Conservation (phyloP, 2,888 invertebrate genomes). For the Agrotis ipsilon region DNA sequence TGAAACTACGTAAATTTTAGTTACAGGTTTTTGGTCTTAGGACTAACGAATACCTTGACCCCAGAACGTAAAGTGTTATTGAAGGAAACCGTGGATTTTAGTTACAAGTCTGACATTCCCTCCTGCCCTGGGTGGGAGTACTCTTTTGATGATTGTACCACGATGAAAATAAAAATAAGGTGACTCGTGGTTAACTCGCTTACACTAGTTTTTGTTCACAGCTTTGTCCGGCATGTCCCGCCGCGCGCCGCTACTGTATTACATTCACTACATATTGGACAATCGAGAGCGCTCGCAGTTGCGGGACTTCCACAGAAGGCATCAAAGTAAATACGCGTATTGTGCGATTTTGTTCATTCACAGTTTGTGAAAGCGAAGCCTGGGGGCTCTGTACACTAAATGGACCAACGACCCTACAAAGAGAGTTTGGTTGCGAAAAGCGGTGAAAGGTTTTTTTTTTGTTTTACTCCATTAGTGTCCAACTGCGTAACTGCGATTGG, state of each 20-base stretch:
- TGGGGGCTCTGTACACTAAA: not conserved
- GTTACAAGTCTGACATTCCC: no score
- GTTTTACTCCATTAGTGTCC: not conserved
- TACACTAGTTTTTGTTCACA: conserved; percentile 22
- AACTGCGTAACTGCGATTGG: not conserved
- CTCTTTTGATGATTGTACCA: no score
- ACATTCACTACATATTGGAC: conserved; percentile 22
- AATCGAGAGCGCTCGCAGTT: conserved; percentile 14
- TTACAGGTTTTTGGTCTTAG: no score
- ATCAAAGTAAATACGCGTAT: conserved; percentile 13
- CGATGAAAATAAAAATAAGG: no score
- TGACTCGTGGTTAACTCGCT: not conserved
- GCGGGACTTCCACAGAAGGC: conserved; percentile 37
- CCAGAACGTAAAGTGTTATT: no score
- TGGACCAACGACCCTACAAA: not conserved
- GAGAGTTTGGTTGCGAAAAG: not conserved
- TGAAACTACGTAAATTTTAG: no score
- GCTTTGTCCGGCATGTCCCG: not conserved
- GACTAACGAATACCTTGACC: no score
- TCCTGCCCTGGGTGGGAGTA: no score
- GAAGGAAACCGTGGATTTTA: no score
- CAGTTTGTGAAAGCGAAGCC: conserved; percentile 22
- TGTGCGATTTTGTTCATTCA: conserved; percentile 31
- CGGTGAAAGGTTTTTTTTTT: not conserved
- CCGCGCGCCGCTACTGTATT: conserved; percentile 20